Evolutionary conservation across 2,797 vertebrate species (phyloP).

Genomic region (Xiphorhynchus erythropygius): DNA sequence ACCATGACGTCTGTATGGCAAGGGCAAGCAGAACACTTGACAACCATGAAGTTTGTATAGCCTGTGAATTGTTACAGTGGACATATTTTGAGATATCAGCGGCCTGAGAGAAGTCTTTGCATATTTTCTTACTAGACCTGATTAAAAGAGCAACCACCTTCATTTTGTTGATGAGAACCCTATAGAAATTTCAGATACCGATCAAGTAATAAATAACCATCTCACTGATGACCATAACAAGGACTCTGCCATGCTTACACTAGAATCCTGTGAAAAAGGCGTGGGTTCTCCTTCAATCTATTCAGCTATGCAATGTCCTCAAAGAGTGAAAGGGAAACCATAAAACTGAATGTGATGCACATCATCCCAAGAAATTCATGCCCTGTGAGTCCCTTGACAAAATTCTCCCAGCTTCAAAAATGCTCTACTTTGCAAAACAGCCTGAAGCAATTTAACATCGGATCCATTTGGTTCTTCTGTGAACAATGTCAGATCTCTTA

Average conservation of each 20-base stretch:
- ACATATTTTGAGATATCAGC: conserved; percentile 59
- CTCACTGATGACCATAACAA: conserved; percentile 52
- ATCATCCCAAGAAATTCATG: conserved; percentile 9
- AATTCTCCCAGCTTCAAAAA: conserved; percentile 28
- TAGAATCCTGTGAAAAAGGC: conserved; percentile 24
- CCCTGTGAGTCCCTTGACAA: background rate
- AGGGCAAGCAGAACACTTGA: conserved; percentile 60
- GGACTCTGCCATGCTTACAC: conserved; percentile 25
- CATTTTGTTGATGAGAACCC: conserved; percentile 13
- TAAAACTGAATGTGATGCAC: conserved; percentile 47
- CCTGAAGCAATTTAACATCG: background rate
- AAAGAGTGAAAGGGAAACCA: conserved; percentile 35
- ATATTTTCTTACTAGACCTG: conserved; percentile 22
- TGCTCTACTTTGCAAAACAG: background rate
- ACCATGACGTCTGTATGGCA: conserved; percentile 65
- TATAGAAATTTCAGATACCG: conserved; percentile 34
- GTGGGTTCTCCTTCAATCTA: background rate
- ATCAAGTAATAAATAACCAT: conserved; percentile 46
- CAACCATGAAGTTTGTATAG: conserved; percentile 69
- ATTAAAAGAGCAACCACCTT: conserved; percentile 59
- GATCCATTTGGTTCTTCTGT: background rate
- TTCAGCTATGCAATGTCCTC: background rate
- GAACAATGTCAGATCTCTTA: background rate
- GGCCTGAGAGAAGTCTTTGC: conserved; percentile 58
- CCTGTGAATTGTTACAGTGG: conserved; percentile 63